Percentiles rank a stretch among this genome's conserved stretches.
These are phyloP conservation scores for Homarus gammarus DNA, from an alignment of 2,888 invertebrate species.

Conservation along the genomic window DNA sequence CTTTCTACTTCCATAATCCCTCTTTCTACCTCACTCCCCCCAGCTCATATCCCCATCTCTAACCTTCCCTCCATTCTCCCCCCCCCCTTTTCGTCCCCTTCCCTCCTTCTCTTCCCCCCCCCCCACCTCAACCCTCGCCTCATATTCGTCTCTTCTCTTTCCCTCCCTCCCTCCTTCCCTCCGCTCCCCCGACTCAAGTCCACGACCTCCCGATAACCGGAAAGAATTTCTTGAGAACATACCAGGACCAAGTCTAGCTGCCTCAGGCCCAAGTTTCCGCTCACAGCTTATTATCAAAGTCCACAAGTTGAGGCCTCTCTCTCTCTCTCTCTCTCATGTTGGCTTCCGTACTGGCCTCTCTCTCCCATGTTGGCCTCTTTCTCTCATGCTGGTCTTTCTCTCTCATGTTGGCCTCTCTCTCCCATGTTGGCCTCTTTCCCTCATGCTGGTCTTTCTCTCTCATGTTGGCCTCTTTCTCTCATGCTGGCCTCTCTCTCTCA, in stretches of 20 bases:
- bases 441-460: too few relatives aligned
- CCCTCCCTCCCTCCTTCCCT: not conserved
- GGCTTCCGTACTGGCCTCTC: too few relatives aligned
- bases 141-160: too few relatives aligned
- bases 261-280: not conserved
- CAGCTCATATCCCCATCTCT: not conserved
- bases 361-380: slow-evolving; percentile 7
- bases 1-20: too few relatives aligned
- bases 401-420: slow-evolving; percentile 27
- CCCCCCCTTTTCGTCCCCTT: not conserved
- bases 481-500: slow-evolving; percentile 21
- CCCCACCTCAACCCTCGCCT: too few relatives aligned
- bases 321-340: too few relatives aligned
- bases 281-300: not conserved
- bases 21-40: not conserved
- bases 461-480: slow-evolving; percentile 26
- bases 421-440: too few relatives aligned
- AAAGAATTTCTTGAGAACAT: not conserved
- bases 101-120: not conserved
- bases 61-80: not conserved
- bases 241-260: not conserved
- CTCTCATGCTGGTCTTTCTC: slow-evolving; percentile 21
- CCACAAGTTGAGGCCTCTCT: not conserved
- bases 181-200: not conserved
- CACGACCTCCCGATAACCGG: not conserved